Evolutionary conservation across 2,797 vertebrate species (phyloP), one percentile per base, ranked within the genome.

Genomic region (Premnoplex brunnescens): DNA sequence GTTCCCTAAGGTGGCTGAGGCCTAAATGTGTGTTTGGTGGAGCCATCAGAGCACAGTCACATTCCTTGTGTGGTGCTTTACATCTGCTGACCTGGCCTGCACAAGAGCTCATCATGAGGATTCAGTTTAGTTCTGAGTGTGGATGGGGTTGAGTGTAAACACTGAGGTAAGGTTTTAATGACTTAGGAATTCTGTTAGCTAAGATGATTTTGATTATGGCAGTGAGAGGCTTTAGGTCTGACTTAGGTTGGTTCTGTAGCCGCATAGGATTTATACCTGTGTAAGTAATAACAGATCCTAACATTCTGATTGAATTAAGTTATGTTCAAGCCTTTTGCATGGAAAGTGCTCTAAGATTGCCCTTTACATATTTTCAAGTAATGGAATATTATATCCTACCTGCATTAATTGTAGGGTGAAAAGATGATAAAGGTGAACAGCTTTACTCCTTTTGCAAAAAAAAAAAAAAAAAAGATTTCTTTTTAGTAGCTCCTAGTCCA

Each of bases 191-290:
- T 82, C 63, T 76, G 18, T 71, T 89, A 79, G 39, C 55, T 41
- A 52, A 59, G 48, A 68, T 91, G 87, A 96, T 85, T 93, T 92
- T 88, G 60, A 77, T 89, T 80, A 88, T 49, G 52, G 64, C 41
- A 80, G 36, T 48, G 36, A 43, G 67, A 87, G 19, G 55, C 60
- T 85, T 91, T 73, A 52, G 59, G 59, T 93, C 63, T 82, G 81
- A 52, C 48, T 89, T 82, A 24, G 9, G 4, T 56, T 48, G 44
- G 28, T 80, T 76, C 56, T 83, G 0, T 34, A 74, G 41, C 21
- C 32, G 4, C 5, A 7, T 10, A 71, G 64, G 72, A 71, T 92
- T 89, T 74, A 66, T 86, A 89, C 63, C 78, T 86, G 41, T 14
- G 21, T 85, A 69, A 94, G 51, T 91, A 67, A 30, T 32, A 85